Conservation (phyloP, 2,113 vertebrate genomes). For the Cavia porcellus region DNA sequence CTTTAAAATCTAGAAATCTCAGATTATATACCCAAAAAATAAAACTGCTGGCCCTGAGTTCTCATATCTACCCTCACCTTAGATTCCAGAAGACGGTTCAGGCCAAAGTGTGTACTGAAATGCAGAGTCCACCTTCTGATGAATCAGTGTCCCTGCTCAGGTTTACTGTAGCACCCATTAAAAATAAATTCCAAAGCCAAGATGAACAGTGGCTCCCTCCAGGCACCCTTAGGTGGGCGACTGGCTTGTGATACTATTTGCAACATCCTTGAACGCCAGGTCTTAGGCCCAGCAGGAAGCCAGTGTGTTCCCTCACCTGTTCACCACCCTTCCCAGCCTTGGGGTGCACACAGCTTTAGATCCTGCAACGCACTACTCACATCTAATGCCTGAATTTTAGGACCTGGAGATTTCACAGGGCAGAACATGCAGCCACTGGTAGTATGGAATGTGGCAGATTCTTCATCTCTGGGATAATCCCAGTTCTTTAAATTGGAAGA, state of each 20-base stretch:
- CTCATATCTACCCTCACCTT: neutral
- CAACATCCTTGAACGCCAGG: neutral
- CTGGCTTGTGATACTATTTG: neutral
- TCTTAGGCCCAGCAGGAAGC: neutral
- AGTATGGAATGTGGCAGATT: rapidly evolving
- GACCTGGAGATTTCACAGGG: neutral
- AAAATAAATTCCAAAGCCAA: neutral
- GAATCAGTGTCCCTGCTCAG: neutral
- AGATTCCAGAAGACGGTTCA: neutral
- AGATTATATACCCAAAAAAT: neutral
- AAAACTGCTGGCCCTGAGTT: neutral
- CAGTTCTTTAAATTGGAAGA: neutral
- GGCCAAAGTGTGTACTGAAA: neutral
- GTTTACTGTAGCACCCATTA: neutral
- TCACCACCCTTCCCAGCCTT: neutral
- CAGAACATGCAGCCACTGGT: too few species aligned
- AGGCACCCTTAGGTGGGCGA: neutral
- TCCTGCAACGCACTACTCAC: neutral
- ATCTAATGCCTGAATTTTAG: neutral
- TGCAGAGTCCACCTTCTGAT: neutral
- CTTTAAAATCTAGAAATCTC: constrained; percentile 6
- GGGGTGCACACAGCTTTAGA: neutral
- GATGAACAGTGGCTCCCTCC: neutral
- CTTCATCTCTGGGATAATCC: neutral
- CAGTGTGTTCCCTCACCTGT: neutral